Evolutionary conservation across 2,113 vertebrate genomes (phyloP).

Genomic region (Ploceus nigricollis): DNA sequence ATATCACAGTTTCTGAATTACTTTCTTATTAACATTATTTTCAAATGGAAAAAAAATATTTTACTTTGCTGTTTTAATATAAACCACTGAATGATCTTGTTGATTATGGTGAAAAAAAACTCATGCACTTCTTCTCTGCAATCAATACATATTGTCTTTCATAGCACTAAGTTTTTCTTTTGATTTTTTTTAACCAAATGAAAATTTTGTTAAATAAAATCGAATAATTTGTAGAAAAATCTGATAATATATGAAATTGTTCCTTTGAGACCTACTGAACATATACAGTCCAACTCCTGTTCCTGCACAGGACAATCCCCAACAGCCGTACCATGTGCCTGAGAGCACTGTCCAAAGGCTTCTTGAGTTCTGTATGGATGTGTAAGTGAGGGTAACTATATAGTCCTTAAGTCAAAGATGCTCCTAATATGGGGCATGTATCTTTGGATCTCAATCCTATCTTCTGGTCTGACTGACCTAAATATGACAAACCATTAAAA

Average conservation of each 20-base stretch:
- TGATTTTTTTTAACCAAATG: background rate
- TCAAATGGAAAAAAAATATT: background rate
- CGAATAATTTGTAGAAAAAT: background rate
- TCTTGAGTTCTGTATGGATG: background rate
- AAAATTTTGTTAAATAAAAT: background rate
- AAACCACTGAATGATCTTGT: background rate
- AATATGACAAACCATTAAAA: background rate
- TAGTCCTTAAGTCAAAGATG: background rate
- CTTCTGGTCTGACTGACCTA: background rate
- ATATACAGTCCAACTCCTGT: background rate
- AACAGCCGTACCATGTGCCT: accelerated
- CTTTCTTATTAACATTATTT: background rate
- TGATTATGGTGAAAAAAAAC: background rate
- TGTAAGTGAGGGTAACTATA: background rate
- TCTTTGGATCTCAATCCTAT: background rate
- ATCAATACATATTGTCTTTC: background rate
- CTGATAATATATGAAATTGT: background rate
- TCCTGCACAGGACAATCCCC: background rate
- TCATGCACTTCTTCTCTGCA: background rate
- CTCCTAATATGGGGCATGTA: background rate
- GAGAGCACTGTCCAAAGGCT: background rate
- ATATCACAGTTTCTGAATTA: background rate
- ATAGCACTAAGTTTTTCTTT: background rate
- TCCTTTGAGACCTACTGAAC: background rate
- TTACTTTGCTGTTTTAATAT: background rate